Base-by-base conservation (phyloP, 2,797 vertebrate genomes). In the Pantherophis vulpinus region DNA sequence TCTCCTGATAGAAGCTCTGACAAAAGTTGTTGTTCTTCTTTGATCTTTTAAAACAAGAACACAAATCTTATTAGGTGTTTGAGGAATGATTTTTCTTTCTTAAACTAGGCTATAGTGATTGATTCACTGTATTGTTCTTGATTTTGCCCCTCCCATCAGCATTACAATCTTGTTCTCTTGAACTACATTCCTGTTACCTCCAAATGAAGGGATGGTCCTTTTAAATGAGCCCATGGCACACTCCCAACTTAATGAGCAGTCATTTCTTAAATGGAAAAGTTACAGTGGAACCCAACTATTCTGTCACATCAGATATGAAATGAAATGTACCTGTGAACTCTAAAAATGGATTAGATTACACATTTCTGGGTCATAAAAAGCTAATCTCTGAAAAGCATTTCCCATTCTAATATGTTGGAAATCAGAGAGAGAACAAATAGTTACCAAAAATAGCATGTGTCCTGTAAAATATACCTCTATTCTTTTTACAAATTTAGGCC, bases 401-500 rank as follows among this genome's bases (percentile, higher is more conserved):
- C 37, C 79, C 61, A 55, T n/a, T 13, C 55, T 60, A 20, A 27
- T 93, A 32, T 29, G 74, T 89, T 56, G 55, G 63, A 95, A 93
- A 18, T 91, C 93, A 79, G 0, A 90, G 94, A 95, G 94, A 90
- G 37, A 90, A 55, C 95, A 95, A 96, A 94, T 94, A 91, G 70
- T 92, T 96, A 94, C 92, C 47, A 90, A 25, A 87, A 88, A 88
- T 47, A 54, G 47, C 54, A 13, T 37, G 13, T 20, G 51, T 14
- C 42, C n/a, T 16, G 16, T 29, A 83, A 91, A 91, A 95, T 92
- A 94, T 51, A 91, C 23, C 86, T 95, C 95, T 95, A 13, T 88
- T 94, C 55, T 94, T 55, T 94, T 95, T 95, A 89, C 91, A 96
- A 91, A 32, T 92, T 96, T 55, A 61, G 88, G 87, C 91, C 91